Evolutionary conservation across 2,113 vertebrate genomes (phyloP), one percentile per base, ranked within the genome.

Genomic region (Riparia riparia): DNA sequence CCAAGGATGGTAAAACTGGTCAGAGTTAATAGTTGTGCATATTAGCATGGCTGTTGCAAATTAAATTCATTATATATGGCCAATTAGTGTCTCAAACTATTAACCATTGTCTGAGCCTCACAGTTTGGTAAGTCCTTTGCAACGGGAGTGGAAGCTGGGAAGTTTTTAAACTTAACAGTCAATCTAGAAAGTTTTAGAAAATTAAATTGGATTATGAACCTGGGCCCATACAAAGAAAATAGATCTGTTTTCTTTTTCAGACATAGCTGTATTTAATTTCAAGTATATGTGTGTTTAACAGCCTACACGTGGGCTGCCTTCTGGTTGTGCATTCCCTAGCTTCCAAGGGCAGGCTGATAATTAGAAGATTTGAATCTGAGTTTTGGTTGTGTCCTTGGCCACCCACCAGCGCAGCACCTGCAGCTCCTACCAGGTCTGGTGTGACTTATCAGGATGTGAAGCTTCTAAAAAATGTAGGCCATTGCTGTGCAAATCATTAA

Each of bases 331-430:
- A 12, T 71, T 90, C 76, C 41, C 31, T 49, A 9, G 37, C 54
- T 83, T 51, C 7, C 2, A 76, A 49, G 31, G 41, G 60, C 72
- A 83, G 81, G 31, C 51, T 68, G 79, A 22, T 80, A 45, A 91
- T 89, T 37, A 76, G 41, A 28, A 90, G 89, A 89, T 78, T 28
- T 64, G 64, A 68, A 84, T 94, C 80, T 41, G 76, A 84, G 63
- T 94, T 94, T 86, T 87, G 92, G n/a, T 83, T 83, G 47, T 95
- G 76, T 50, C 72, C 54, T 61, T 80, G 85, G 39, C 76, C 1
- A 3, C 39, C 66, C 70, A 90, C 57, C 34, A 32, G 81, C 2
- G 1, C 68, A 71, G 81, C 84, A 72, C 82, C 78, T 94, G 87
- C 92, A 51, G 47, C 10, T 83, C 54, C 56, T 34, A 14, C 86